Percentiles rank a stretch among this genome's conserved stretches.
Conservation (phyloP, 2,888 invertebrate species). For the Harpalus rubripes region DNA sequence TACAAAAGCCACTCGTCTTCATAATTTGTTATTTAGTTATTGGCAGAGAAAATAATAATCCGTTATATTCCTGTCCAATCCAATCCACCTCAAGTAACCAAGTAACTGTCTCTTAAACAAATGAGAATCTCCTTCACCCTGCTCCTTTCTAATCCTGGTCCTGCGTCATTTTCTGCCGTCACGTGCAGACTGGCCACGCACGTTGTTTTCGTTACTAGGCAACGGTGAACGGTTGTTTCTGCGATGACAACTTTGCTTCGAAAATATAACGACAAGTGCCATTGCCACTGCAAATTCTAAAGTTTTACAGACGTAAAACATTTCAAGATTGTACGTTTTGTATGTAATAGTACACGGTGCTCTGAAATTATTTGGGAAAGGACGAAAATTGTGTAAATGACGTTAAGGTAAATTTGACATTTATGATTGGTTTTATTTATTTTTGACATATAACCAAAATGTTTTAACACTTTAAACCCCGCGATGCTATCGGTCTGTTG, state of each 20-base stretch:
- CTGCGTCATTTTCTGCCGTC: conserved; percentile 64
- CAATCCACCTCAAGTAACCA: neutral
- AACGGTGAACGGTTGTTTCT: conserved; percentile 32
- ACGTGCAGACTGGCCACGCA: conserved; percentile 53
- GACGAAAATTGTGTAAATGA: neutral
- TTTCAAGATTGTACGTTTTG: neutral
- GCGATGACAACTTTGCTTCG: conserved; percentile 35
- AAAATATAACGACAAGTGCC: neutral
- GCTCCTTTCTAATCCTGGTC: conserved; percentile 36
- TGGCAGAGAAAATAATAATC: neutral
- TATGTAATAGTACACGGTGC: neutral
- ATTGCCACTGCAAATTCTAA: neutral
- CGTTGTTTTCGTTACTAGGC: conserved; percentile 36
- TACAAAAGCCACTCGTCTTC: too few species aligned
- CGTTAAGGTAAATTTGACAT: conserved; percentile 4
- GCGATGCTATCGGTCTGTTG: too few species aligned
- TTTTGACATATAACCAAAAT: neutral
- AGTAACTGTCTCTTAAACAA: conserved; percentile 5
- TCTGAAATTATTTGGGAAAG: neutral
- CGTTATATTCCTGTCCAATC: neutral
- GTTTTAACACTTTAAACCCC: too few species aligned
- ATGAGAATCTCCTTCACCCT: neutral
- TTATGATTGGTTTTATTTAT: neutral
- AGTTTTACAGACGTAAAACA: neutral
- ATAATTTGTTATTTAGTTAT: neutral